phyloP scores from a whole-genome alignment of 1,140 invertebrate genomes.

The Aphelinus atriplicis region DNA sequence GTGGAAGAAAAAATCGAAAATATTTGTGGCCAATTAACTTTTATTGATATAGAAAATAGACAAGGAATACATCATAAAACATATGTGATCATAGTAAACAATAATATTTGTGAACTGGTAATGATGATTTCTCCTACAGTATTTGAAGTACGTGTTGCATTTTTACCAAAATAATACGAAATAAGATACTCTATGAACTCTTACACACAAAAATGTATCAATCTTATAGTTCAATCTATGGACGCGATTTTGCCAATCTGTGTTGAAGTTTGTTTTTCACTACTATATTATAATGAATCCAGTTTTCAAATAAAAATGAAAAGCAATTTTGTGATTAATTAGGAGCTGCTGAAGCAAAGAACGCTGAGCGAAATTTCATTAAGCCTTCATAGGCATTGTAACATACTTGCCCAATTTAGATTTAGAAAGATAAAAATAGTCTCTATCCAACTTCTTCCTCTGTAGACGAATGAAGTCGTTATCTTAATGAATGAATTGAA shows the following conservation, averaged over 20 bases:
- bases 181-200: too few relatives aligned
- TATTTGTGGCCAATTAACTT: neutral
- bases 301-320: neutral
- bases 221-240: too few relatives aligned
- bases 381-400: slow-evolving; percentile 1
- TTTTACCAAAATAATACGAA: too few relatives aligned
- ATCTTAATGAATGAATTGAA: slow-evolving; percentile 46
- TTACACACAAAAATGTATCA: too few relatives aligned
- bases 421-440: slow-evolving; percentile 42
- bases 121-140: too few relatives aligned
- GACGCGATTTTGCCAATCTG: neutral
- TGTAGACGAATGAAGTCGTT: slow-evolving; percentile 43
- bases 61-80: neutral
- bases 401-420: slow-evolving; percentile 47
- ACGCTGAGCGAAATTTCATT: neutral
- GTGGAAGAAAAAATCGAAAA: neutral
- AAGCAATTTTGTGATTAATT: neutral
- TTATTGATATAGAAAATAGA: too few relatives aligned
- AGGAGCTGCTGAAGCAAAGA: neutral
- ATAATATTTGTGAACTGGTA: neutral
- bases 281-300: neutral
- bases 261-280: slow-evolving; percentile 10
- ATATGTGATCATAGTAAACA: slow-evolving; percentile 6
- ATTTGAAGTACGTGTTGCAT: too few relatives aligned
- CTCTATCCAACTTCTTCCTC: slow-evolving; percentile 47